These are phyloP conservation scores for Masticophis lateralis DNA, from an alignment of 2,797 vertebrate species.

Conservation along the genomic window DNA sequence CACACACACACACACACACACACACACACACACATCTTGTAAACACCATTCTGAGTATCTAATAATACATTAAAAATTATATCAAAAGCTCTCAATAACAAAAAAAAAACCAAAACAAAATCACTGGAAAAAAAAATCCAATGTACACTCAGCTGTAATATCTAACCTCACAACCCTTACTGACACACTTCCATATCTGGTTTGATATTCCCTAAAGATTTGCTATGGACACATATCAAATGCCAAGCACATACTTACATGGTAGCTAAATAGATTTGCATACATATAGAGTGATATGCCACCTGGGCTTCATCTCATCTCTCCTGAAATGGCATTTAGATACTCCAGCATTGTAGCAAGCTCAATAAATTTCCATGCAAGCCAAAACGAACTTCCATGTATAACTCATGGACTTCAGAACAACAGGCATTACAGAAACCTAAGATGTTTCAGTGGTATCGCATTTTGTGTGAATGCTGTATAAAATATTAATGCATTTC, in stretches of 20 bases:
- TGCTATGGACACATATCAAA: neutral
- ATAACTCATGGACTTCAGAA: conserved; percentile 42
- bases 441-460: conserved; percentile 52
- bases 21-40: no score
- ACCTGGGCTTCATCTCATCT: conserved; percentile 1
- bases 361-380: conserved; percentile 52
- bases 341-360: conserved; percentile 44
- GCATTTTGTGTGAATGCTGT: conserved; percentile 51
- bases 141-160: neutral
- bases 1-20: no score
- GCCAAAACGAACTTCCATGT: conserved; percentile 37
- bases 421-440: conserved; percentile 46
- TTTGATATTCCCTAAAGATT: neutral
- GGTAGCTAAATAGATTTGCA: neutral
- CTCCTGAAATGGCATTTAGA: conserved; percentile 28
- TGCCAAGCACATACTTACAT: neutral
- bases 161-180: neutral
- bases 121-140: neutral
- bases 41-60: neutral
- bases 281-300: neutral
- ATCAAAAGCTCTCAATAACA: neutral
- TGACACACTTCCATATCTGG: neutral
- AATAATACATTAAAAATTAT: neutral
- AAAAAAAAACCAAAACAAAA: neutral
- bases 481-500: conserved; percentile 70